These are phyloP conservation scores for Balaeniceps rex DNA, from an alignment of 2,113 vertebrate species.

Conservation along the genomic window DNA sequence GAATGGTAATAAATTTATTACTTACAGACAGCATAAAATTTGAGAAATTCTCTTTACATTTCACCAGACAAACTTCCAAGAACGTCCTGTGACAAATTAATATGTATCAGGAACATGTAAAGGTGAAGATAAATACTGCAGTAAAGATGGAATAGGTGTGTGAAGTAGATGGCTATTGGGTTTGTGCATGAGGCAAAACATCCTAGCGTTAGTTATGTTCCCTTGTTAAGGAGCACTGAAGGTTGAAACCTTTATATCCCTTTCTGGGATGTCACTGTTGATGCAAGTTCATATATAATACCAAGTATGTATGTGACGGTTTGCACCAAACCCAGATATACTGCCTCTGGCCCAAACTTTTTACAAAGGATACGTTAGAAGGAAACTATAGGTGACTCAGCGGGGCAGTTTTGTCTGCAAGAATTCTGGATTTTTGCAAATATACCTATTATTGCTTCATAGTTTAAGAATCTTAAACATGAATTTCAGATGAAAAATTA, in stretches of 20 bases:
- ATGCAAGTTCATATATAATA: not conserved
- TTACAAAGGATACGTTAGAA: not conserved
- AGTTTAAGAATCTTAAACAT: not conserved
- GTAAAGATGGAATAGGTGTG: not conserved
- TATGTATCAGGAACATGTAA: not conserved
- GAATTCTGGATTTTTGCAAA: not conserved
- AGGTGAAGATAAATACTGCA: not conserved
- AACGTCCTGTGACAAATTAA: not conserved
- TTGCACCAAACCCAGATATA: not conserved
- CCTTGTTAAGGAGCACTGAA: not conserved
- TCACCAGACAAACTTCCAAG: not conserved
- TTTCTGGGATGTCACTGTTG: not conserved
- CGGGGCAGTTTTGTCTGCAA: not conserved
- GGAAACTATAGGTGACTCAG: not conserved
- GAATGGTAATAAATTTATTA: not conserved
- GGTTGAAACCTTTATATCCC: not conserved
- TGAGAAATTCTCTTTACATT: not conserved
- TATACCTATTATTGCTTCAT: not conserved
- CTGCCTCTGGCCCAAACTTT: not conserved
- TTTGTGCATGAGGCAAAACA: not conserved
- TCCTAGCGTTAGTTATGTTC: not conserved
- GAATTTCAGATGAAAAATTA: not conserved
- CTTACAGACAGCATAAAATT: not conserved
- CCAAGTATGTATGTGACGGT: not conserved
- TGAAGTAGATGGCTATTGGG: not conserved